phyloP scores from a whole-genome alignment of 2,888 invertebrate species.

The Clepsis dumicolana region DNA sequence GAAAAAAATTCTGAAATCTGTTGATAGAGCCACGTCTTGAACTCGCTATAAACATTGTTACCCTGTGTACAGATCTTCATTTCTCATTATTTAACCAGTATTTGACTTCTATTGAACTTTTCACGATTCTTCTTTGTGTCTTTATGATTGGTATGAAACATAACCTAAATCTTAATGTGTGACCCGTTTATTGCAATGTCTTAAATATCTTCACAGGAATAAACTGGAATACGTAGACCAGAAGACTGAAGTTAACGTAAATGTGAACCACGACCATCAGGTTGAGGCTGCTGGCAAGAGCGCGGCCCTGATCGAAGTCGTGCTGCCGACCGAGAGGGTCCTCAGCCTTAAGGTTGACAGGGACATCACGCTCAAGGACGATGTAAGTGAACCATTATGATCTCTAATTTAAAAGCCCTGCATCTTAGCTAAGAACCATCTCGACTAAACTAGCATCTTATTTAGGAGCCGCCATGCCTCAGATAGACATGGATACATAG shows the following conservation, averaged over 20 bases:
- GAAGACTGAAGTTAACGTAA: constrained; percentile 71
- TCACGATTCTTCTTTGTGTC: too few species aligned
- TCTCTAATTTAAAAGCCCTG: too few species aligned
- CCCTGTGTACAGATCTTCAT: too few species aligned
- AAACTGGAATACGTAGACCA: constrained; percentile 75
- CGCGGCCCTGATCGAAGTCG: constrained; percentile 68
- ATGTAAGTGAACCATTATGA: constrained; percentile 59
- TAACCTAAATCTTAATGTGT: background rate
- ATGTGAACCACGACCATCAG: constrained; percentile 61
- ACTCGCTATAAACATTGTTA: too few species aligned
- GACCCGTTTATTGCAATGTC: background rate
- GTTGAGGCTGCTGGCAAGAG: constrained; percentile 60
- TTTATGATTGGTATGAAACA: background rate
- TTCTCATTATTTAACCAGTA: too few species aligned
- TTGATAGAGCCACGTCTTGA: too few species aligned
- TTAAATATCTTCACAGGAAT: constrained; percentile 70
- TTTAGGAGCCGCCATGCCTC: too few species aligned
- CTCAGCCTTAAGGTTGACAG: constrained; percentile 72
- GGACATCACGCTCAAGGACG: constrained; percentile 59
- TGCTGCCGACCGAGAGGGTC: constrained; percentile 76
- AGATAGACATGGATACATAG: too few species aligned
- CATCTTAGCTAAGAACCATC: too few species aligned
- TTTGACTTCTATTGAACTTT: too few species aligned
- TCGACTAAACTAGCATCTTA: too few species aligned
- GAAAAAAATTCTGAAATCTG: too few species aligned